Evolutionary conservation across 2,888 invertebrate genomes (phyloP), one percentile per base, ranked within the genome.

Genomic region (Micoletzkya japonica): DNA sequence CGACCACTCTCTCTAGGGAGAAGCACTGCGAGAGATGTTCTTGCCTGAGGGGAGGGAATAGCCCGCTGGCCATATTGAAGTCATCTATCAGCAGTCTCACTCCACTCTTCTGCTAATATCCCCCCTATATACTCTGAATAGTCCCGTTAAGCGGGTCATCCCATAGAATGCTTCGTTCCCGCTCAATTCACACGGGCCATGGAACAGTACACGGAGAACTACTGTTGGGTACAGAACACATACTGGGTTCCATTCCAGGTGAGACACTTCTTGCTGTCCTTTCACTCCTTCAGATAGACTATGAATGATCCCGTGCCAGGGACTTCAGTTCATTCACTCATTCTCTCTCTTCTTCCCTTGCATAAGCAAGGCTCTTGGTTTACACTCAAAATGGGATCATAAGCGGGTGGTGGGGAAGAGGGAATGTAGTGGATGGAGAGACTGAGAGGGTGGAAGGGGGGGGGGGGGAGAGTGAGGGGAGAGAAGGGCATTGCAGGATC

Each of bases 151-250:
- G 77, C 87, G 44, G 88, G 88, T 26, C 87, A 88, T 78, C 88
- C 88, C 52, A 88, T 88, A 73, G 87, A 87, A 80, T 88, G 88
- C 79, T 88, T 88, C 86, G 87, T 88, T 71, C 88, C 88, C 26
- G 88, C 88, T 2, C 87, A 88, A 78, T 88, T 88, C 81, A 87
- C 87, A 54, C 86, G 87, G 68, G 87, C 87, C 72, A 88, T 88
- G 86, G 88, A 88, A 76, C 88, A 88, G 76, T 88, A 88, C 82
- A 87, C 88, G 61, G 88, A 88, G 82, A 87, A 87, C 78, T 87
- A 87, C 60, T 88, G 88, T 80, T 88, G 88, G 88, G 80, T 83
- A 10, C 84, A 85, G 73, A 82, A 83, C 71, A 85, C 85, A 4
- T 84, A 82, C 70, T 84, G 82, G 81, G 80, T 84, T 14, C 84